Base-by-base conservation (phyloP, 2,797 vertebrate genomes). In the Gymnothorax javanicus region DNA sequence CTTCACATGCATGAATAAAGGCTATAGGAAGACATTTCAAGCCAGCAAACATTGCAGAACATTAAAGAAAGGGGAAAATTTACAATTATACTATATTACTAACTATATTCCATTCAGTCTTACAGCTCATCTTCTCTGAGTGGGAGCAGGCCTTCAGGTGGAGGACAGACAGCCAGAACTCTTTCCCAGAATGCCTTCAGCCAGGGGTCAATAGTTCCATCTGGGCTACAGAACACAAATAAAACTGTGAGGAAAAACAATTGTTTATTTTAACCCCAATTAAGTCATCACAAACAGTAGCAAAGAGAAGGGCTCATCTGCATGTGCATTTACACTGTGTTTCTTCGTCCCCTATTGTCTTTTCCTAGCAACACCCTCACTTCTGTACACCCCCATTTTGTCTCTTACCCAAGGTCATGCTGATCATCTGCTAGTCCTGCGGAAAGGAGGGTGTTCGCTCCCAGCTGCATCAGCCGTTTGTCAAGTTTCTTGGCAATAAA, bases 401-500 rank as follows among this genome's bases (percentile, higher is more conserved):
- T 62, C 27, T 79, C 96, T 97, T 91, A 99, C 99, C 99, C 99
- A 25, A 99, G 91, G 84, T 99, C 98, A 0, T 99, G 98, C 89
- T 98, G 99, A 91, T 99, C 98, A 0, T 99, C 98, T 0, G 96
- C 98, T 90, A 99, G 88, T 0, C 97, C 97, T 0, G 93, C 93
- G 0, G 97, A 96, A 79, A 97, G 90, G 73, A 99, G 90, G 0
- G 95, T 88, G 2, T 54, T 93, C 87, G 95, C 97, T 1, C 98
- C 98, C 0, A 99, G 96, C 93, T 99, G 98, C 33, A 93, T 87
- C 1, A 99, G 94, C 2, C 99, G 95, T 82, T 98, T 99, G 89
- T 97, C 91, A 50, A 99, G 95, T 90, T 99, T 99, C 95, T 99
- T 99, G 0, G 97, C 98, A 81, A 99, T 91, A 33, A 99, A 99